Percentiles rank a stretch among this genome's conserved stretches.
Evolutionary conservation across 1,140 invertebrate genomes (phyloP).

Genomic region (Conopomorpha cramerella): DNA sequence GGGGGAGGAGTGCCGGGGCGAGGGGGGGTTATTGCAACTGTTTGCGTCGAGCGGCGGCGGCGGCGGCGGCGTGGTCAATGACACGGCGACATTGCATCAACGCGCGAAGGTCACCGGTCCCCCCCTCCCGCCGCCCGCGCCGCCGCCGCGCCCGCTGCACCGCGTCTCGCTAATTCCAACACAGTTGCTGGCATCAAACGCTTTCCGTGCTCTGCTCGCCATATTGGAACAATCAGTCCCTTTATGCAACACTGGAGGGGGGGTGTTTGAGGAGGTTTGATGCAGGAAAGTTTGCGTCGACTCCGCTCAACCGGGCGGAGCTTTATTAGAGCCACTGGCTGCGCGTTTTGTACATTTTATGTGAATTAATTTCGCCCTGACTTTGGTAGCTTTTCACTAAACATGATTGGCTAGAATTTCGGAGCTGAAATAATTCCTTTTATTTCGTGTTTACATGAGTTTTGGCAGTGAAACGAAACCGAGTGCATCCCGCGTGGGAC

Average conservation of each 20-base stretch:
- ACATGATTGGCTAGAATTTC: too few species aligned
- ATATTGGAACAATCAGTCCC: conserved; percentile 43
- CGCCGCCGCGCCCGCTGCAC: conserved; percentile 11
- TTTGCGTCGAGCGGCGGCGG: conserved; percentile 34
- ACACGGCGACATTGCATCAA: conserved; percentile 56
- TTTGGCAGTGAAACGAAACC: too few species aligned
- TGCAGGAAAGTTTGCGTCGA: too few species aligned
- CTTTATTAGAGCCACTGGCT: too few species aligned
- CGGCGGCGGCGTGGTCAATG: conserved; percentile 44
- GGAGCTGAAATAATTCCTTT: too few species aligned
- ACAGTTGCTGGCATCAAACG: conserved; percentile 31
- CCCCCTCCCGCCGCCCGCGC: conserved; percentile 14
- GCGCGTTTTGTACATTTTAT: conserved; percentile 13
- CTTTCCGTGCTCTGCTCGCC: conserved; percentile 41
- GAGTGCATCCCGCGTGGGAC: too few species aligned
- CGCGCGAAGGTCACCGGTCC: conserved; percentile 48
- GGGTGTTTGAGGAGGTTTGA: too few species aligned
- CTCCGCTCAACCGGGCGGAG: too few species aligned
- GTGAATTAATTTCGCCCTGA: too few species aligned
- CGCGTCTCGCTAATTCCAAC: conserved; percentile 6
- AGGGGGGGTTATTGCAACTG: conserved; percentile 29
- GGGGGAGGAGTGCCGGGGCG: conserved; percentile 8
- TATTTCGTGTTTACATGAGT: too few species aligned
- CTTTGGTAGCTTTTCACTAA: too few species aligned
- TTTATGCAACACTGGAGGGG: too few species aligned